Evolutionary conservation across 1,140 invertebrate genomes (phyloP).

Genomic region (Pantala flavescens): DNA sequence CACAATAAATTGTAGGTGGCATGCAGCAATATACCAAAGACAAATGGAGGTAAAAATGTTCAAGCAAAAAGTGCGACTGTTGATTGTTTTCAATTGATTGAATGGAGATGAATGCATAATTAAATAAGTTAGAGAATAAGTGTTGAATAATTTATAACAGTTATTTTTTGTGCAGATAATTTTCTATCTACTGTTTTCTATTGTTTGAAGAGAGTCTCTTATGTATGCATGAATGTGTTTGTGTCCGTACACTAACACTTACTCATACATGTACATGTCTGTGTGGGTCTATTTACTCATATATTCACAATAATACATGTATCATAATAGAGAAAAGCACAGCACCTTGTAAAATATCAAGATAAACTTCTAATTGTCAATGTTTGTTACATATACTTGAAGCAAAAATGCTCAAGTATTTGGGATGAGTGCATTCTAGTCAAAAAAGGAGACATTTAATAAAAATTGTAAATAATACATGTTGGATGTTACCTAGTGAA

Average conservation of each 20-base stretch:
- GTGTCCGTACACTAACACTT: too few species aligned
- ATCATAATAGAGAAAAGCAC: too few species aligned
- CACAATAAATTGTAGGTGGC: background rate
- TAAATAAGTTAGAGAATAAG: background rate
- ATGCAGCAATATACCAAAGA: conserved; percentile 9
- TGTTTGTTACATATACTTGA: background rate
- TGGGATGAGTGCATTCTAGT: background rate
- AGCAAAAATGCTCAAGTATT: background rate
- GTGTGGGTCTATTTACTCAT: too few species aligned
- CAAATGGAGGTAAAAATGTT: background rate
- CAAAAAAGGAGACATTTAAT: background rate
- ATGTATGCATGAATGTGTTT: background rate
- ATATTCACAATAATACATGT: too few species aligned
- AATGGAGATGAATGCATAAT: background rate
- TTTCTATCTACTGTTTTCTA: background rate
- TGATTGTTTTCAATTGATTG: background rate
- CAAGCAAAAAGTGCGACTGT: background rate
- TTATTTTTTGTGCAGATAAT: background rate
- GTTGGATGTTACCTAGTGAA: background rate
- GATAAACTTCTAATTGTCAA: background rate
- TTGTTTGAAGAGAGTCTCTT: background rate
- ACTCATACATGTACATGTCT: too few species aligned
- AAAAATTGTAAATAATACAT: background rate
- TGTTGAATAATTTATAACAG: background rate
- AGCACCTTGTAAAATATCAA: background rate